phyloP scores from a whole-genome alignment of 2,797 vertebrate species.

The Coranthus polyacanthus region DNA sequence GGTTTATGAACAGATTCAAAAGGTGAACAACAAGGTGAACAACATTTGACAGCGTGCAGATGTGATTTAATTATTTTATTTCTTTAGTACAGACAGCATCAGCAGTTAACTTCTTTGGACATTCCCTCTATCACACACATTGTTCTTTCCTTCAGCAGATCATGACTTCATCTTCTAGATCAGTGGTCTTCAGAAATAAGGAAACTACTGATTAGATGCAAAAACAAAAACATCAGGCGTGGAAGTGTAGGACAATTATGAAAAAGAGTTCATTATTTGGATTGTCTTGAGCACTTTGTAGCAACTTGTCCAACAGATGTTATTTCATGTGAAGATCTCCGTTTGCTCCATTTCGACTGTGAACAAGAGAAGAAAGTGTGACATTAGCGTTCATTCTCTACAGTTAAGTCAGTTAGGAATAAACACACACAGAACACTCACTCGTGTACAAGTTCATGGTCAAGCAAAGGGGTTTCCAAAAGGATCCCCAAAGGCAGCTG shows the following conservation, averaged over 20 bases:
- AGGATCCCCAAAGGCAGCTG: slow-evolving; percentile 84
- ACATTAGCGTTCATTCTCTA: not conserved
- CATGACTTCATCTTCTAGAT: slow-evolving; percentile 69
- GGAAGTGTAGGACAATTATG: slow-evolving; percentile 19
- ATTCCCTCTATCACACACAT: slow-evolving; percentile 28
- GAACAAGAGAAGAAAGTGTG: not conserved
- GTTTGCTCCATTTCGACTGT: slow-evolving; percentile 46
- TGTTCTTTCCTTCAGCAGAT: slow-evolving; percentile 72
- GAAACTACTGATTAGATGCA: slow-evolving; percentile 61
- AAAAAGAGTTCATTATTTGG: slow-evolving; percentile 60
- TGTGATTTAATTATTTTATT: slow-evolving; percentile 66
- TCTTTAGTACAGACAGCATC: slow-evolving; percentile 73
- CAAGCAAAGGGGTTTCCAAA: slow-evolving; percentile 93
- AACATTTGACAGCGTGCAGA: slow-evolving; percentile 16
- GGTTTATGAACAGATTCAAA: not conserved
- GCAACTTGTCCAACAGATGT: slow-evolving; percentile 53
- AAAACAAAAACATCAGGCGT: slow-evolving; percentile 33
- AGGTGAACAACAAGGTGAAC: not conserved
- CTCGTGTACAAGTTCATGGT: slow-evolving; percentile 54
- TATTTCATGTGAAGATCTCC: slow-evolving; percentile 36
- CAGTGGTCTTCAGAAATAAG: slow-evolving; percentile 61
- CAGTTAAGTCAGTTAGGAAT: not conserved
- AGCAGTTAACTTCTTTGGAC: slow-evolving; percentile 60
- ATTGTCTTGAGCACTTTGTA: slow-evolving; percentile 67
- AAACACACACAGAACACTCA: slow-evolving; percentile 17